Evolutionary conservation across 1,140 invertebrate genomes (phyloP).

Genomic region (Panonychus citri): DNA sequence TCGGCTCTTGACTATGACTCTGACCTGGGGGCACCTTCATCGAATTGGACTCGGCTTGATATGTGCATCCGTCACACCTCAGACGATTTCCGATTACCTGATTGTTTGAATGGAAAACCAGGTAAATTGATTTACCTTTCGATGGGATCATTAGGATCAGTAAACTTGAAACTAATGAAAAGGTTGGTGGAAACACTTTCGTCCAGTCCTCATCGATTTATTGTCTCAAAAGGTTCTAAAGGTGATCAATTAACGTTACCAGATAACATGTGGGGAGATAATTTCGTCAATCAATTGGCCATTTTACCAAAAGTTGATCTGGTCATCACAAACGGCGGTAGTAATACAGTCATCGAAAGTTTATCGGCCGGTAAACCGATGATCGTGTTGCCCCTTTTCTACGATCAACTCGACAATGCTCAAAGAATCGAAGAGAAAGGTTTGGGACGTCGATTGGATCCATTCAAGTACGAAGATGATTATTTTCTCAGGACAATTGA

Average conservation of each 20-base stretch:
- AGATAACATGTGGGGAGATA: conserved; percentile 7
- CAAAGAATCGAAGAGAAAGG: neutral
- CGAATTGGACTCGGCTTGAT: neutral
- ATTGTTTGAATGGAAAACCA: neutral
- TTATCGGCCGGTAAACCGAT: conserved; percentile 5
- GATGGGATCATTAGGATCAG: conserved; percentile 6
- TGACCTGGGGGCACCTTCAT: neutral
- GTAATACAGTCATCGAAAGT: conserved; percentile 10
- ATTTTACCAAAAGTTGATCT: conserved; percentile 10
- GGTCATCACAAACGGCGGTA: conserved; percentile 20
- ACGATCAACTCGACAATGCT: conserved; percentile 4
- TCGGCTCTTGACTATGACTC: neutral
- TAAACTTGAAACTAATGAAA: conserved; percentile 1
- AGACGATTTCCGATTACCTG: conserved; percentile 1
- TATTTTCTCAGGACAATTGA: conserved; percentile 5
- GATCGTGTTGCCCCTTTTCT: conserved; percentile 9
- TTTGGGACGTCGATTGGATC: neutral
- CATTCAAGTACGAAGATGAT: conserved; percentile 3
- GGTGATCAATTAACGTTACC: neutral
- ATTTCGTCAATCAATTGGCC: neutral
- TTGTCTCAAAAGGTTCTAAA: conserved; percentile 1
- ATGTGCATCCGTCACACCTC: neutral
- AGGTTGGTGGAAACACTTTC: neutral
- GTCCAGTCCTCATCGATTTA: neutral
- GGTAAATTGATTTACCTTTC: conserved; percentile 8